Evolutionary conservation across 2,888 invertebrate genomes (phyloP).

Genomic region (Cataglyphis cursor): DNA sequence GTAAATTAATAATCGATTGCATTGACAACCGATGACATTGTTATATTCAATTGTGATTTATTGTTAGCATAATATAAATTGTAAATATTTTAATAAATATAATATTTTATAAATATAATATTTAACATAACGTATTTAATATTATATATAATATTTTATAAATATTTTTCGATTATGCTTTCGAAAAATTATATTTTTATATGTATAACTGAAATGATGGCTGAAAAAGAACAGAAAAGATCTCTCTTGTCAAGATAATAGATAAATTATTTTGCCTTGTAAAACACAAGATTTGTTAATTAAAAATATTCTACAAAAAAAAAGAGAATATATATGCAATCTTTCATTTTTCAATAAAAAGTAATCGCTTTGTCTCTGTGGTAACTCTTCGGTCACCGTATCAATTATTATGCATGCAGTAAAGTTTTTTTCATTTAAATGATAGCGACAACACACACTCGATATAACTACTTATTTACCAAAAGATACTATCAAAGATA

Average conservation of each 20-base stretch:
- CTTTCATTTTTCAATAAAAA: neutral
- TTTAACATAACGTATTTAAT: too few relatives aligned
- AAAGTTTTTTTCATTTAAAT: neutral
- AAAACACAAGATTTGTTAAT: too few relatives aligned
- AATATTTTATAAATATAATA: too few relatives aligned
- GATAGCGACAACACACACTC: neutral
- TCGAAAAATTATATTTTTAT: neutral
- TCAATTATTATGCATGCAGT: neutral
- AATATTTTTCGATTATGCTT: neutral
- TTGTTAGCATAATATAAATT: neutral
- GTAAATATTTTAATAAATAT: neutral
- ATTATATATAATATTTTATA: too few relatives aligned
- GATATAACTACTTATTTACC: conserved; percentile 2
- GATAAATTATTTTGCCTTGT: neutral
- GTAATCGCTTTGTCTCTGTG: neutral
- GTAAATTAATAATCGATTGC: neutral
- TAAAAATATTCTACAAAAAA: neutral
- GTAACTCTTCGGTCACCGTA: neutral
- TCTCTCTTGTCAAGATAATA: neutral
- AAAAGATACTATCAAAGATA: conserved; percentile 13
- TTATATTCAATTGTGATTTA: neutral
- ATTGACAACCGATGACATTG: neutral
- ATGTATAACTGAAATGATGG: too few relatives aligned
- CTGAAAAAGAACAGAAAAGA: neutral
- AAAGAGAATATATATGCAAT: neutral